A percentile compares a stretch with the other conserved stretches of the same genome.
Conservation (phyloP, 2,797 vertebrate species). For the Gouania willdenowi region DNA sequence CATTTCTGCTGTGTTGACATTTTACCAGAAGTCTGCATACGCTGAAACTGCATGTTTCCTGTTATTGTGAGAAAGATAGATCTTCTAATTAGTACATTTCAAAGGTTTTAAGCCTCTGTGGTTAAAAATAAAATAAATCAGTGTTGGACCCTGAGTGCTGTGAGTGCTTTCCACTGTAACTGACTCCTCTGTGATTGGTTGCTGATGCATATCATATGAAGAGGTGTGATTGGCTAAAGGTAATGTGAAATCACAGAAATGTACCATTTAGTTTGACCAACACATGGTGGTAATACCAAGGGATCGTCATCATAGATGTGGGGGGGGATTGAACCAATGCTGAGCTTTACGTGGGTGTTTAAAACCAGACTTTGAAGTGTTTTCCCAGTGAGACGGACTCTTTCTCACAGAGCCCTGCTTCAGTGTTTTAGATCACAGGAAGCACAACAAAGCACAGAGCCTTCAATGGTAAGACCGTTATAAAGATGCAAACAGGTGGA, state of each 20-base stretch:
- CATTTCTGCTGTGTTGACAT: too few species aligned
- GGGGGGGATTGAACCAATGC: conserved; percentile 25
- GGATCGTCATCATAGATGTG: conserved; percentile 32
- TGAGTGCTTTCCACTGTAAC: conserved; percentile 4
- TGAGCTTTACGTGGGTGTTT: conserved; percentile 32
- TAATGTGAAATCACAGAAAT: conserved; percentile 8
- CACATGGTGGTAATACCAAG: conserved; percentile 26
- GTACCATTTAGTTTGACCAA: conserved; percentile 11
- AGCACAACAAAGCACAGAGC: conserved; percentile 5
- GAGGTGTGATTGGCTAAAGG: conserved; percentile 38
- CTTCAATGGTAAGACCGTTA: not conserved
- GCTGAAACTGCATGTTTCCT: too few species aligned
- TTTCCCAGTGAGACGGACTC: conserved; percentile 29
- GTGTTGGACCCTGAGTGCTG: conserved; percentile 11
- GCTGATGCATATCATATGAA: conserved; percentile 45
- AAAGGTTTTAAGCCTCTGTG: too few species aligned
- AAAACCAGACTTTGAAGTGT: conserved; percentile 47
- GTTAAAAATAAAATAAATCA: too few species aligned
- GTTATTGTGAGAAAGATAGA: too few species aligned
- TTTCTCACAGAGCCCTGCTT: conserved; percentile 47
- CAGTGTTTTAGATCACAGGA: conserved; percentile 21
- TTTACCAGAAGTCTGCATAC: too few species aligned
- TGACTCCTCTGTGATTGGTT: conserved; percentile 34
- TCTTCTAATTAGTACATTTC: too few species aligned
- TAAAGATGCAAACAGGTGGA: not conserved